Conservation (phyloP, 2,797 vertebrate genomes). For the Carcharodon carcharias region DNA sequence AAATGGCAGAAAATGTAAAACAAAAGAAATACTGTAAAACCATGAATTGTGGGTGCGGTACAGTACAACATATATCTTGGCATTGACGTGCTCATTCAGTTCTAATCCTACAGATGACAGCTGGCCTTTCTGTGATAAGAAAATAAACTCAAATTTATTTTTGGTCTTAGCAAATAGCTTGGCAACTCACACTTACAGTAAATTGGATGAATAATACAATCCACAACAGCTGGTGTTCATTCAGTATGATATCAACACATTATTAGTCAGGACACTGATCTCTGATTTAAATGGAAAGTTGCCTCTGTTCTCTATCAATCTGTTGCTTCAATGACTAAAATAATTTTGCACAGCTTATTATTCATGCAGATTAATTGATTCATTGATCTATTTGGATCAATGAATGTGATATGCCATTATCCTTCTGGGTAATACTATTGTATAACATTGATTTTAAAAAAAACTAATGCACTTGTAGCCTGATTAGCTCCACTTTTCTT, state of each 20-base stretch:
- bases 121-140: neutral
- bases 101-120: neutral
- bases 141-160: neutral
- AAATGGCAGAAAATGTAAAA: neutral
- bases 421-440: neutral
- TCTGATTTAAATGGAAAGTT: neutral
- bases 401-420: neutral
- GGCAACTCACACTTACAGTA: neutral
- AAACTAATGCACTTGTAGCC: neutral
- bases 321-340: neutral
- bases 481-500: neutral
- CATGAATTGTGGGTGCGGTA: neutral
- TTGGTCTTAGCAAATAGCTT: neutral
- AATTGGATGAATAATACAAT: constrained; percentile 2
- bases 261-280: neutral
- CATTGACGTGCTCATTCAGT: neutral
- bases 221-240: constrained; percentile 28
- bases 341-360: neutral
- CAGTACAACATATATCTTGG: neutral
- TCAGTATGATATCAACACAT: neutral
- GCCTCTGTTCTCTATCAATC: neutral
- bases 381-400: neutral
- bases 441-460: neutral
- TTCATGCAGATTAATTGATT: neutral
- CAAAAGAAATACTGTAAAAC: neutral